Base-by-base conservation (phyloP, 2,888 invertebrate genomes). In the Protophormia terraenovae region DNA sequence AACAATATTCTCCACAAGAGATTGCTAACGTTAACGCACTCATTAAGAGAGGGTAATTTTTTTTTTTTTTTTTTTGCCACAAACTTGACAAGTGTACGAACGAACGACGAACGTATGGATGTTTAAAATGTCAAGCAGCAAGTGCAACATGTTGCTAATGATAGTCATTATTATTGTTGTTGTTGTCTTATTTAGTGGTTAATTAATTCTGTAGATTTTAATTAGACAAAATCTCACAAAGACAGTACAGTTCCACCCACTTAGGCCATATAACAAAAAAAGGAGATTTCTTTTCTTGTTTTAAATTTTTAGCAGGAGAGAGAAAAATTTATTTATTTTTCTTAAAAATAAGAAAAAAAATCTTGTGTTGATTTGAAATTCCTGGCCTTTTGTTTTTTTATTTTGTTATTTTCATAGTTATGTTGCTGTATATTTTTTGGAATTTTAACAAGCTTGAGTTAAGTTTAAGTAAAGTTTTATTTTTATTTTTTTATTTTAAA, bases 371-470 rank as follows among this genome's bases (percentile, higher is more conserved):
- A 55, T 71, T 79, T 76, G 35, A 75, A 79, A 64, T 83, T 66
- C 71, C 22, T 83, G 73, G 45, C 27, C 72, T 66, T 83, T 53
- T 60, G 77, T 71, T 76, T 41, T 32, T 67, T 62, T 35, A 3
- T 47, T 75, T n/a, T 53, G 32, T 67, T 27, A 16, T 47, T 47
- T 71, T 64, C 55, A 62, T 73, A 73, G 60, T 69, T 81, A 60
- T 78, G 75, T 62, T 76, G 67, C 41, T 72, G 84, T 75, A 66
- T 85, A n/a, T n/a, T 73, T 75, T 85, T 77, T 71, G 85, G 85
- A 85, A 85, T 85, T 82, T 85, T 85, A 85, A 85, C 85, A 85
- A 85, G 85, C 85, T 75, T 22, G 8, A 76, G 62, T 82, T 82
- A 62, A 77, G 72, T 80, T 79, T 64, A 32, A 73, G 58, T 80